These are phyloP conservation scores for Elaphurus davidianus DNA, from an alignment of 2,113 vertebrate genomes.

Conservation along the genomic window DNA sequence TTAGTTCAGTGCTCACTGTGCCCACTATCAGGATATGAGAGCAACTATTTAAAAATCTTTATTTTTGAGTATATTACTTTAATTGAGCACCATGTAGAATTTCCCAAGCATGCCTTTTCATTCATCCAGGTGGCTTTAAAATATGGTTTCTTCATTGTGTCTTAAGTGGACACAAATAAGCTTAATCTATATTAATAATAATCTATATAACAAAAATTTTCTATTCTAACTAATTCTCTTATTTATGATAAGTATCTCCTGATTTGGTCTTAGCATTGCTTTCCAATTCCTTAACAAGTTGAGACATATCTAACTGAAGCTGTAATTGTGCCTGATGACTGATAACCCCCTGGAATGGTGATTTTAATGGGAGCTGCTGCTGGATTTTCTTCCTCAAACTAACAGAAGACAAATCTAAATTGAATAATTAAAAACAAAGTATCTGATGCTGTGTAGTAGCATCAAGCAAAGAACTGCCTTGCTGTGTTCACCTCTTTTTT, in stretches of 20 bases:
- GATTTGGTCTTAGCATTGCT: neutral
- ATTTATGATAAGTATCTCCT: neutral
- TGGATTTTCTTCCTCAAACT: slow-evolving; percentile 24
- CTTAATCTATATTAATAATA: neutral
- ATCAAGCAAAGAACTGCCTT: slow-evolving; percentile 22
- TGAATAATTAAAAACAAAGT: neutral
- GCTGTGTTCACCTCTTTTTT: neutral
- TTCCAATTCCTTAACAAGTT: neutral
- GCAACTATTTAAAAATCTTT: neutral
- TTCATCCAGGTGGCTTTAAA: neutral
- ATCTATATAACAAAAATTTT: neutral
- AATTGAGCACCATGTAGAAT: neutral
- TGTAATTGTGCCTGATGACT: slow-evolving; percentile 21
- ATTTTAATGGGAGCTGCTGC: slow-evolving; percentile 32
- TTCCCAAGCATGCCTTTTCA: neutral
- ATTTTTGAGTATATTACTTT: neutral
- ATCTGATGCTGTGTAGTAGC: neutral
- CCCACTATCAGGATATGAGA: neutral
- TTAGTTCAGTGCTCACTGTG: neutral
- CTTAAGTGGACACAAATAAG: neutral
- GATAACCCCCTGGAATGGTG: neutral
- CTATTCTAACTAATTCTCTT: neutral
- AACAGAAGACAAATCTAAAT: slow-evolving; percentile 24
- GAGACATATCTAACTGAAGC: neutral
- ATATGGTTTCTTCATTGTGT: neutral